Evolutionary conservation across 2,113 vertebrate genomes (phyloP), one percentile per base, ranked within the genome.

Genomic region (Labeo rohita): DNA sequence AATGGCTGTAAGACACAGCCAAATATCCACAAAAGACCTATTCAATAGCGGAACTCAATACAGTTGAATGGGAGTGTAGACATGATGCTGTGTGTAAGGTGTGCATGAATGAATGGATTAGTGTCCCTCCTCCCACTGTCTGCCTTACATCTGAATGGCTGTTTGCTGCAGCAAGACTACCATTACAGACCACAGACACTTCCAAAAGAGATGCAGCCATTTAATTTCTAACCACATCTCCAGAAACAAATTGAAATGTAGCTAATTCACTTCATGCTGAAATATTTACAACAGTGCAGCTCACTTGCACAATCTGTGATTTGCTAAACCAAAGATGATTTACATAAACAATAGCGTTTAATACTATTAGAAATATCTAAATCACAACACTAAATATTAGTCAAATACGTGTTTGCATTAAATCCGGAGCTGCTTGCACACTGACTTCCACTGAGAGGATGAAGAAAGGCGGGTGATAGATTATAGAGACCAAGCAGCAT

Each of bases 401-500:
- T 8, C 7, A 77, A 77, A 77, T 15, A 12, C 0, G 21, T 15
- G 2, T 49, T 47, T 50, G 4, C 18, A 54, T 54, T 10, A 36
- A 3, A 54, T 54, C 28, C 28, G 36, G 23, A 4, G 75, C 13
- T 54, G 47, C 54, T 23, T 61, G 34, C 34, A 12, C 18, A 0
- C 3, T 79, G 36, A 21, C 8, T 43, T 70, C 3, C 39, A n/a
- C 8, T 63, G 77, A 61, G 47, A 28, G 50, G 21, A 66, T 39
- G 70, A 45, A 65, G 34, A 88, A 80, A 86, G 85, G 85, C 80
- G 88, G 82, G 88, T 65, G 89, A 87, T 74, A 84, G 13, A 2
- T 18, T 47, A 47, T 47, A 76, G 21, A 79, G 65, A 83, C 84
- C 86, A 86, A 87, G 85, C 76, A 84, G 83, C 90, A 92, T 94